A percentile compares a stretch with the other conserved stretches of the same genome.
Conservation (phyloP, 2,888 invertebrate species). For the Leptopilina syphax region DNA sequence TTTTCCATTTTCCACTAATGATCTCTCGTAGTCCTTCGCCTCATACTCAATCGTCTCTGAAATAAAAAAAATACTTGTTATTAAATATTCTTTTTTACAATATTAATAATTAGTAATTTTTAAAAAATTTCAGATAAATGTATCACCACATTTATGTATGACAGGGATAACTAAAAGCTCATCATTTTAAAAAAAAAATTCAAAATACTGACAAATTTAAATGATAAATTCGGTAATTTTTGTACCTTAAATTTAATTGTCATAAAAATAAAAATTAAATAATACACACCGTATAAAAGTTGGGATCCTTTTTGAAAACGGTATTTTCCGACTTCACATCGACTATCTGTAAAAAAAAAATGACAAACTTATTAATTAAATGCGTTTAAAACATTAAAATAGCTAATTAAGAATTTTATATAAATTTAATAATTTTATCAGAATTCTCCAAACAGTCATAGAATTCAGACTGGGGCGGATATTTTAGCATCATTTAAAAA, state of each 20-base stretch:
- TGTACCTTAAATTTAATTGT: no score
- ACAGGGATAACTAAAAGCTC: slow-evolving; percentile 34
- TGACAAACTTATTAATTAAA: no score
- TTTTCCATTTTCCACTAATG: no score
- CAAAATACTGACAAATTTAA: not conserved
- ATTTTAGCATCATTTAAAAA: slow-evolving; percentile 7
- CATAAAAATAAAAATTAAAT: no score
- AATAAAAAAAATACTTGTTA: not conserved
- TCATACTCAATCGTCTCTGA: not conserved
- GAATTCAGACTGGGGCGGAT: slow-evolving; percentile 25
- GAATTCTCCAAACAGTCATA: slow-evolving; percentile 14
- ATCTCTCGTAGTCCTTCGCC: no score
- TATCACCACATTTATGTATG: slow-evolving; percentile 33
- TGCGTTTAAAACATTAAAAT: no score
- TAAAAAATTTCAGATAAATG: not conserved
- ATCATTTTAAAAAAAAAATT: slow-evolving; percentile 13
- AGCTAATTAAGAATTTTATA: no score
- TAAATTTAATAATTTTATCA: not conserved
- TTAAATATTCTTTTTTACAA: not conserved
- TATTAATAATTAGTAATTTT: not conserved
- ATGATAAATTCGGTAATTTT: no score
- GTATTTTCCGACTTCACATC: no score
- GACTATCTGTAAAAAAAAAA: no score
- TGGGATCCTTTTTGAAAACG: no score
- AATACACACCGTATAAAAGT: no score